phyloP scores from a whole-genome alignment of 2,888 invertebrate species.

The Bruchidius siliquastri region DNA sequence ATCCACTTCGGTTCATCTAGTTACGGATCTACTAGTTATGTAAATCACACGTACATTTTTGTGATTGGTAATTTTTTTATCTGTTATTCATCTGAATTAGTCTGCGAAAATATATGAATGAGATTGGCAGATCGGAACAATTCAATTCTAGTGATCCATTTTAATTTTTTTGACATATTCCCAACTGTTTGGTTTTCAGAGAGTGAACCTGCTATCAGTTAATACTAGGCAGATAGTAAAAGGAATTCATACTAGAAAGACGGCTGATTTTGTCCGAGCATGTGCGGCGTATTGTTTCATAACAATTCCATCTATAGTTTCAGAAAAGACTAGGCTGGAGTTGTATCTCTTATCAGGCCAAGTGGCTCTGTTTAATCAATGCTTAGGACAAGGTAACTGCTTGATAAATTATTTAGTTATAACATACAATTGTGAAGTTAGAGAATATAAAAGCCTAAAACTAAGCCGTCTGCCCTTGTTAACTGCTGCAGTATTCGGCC shows the following conservation, averaged over 20 bases:
- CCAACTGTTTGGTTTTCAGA: slow-evolving; percentile 14
- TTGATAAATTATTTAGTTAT: background rate
- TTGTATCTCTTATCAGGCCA: slow-evolving; percentile 85
- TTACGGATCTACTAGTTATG: too few relatives aligned
- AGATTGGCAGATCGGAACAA: too few relatives aligned
- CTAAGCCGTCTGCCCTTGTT: too few relatives aligned
- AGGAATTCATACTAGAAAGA: slow-evolving; percentile 73
- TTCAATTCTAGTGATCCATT: background rate
- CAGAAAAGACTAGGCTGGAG: slow-evolving; percentile 72
- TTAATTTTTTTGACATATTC: background rate
- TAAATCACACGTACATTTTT: too few relatives aligned
- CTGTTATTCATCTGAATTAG: too few relatives aligned
- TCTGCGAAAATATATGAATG: too few relatives aligned
- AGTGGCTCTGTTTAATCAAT: slow-evolving; percentile 83
- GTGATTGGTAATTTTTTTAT: too few relatives aligned
- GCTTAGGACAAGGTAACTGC: slow-evolving; percentile 78
- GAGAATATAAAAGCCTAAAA: too few relatives aligned
- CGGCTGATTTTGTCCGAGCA: slow-evolving; percentile 83
- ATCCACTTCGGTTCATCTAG: too few relatives aligned
- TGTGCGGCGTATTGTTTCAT: slow-evolving; percentile 95
- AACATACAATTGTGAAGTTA: too few relatives aligned
- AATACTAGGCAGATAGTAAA: slow-evolving; percentile 63
- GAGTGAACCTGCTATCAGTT: slow-evolving; percentile 73
- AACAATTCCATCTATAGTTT: slow-evolving; percentile 90
- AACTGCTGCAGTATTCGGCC: too few relatives aligned